Evolutionary conservation across 1,140 invertebrate species (phyloP).

Genomic region (Drosophila punjabiensis): DNA sequence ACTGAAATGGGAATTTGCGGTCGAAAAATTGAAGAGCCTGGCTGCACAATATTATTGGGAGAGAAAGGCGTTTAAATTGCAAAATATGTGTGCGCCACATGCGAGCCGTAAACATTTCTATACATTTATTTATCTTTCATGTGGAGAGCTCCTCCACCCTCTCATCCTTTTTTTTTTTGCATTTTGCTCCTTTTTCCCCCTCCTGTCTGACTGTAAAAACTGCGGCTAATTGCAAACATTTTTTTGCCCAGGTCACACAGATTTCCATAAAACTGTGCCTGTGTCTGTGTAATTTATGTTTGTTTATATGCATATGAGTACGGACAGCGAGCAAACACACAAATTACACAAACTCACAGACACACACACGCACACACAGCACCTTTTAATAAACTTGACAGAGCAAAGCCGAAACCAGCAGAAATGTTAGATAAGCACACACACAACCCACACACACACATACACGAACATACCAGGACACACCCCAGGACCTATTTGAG

Average conservation of each 20-base stretch:
- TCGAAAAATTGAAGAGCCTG: conserved; percentile 48
- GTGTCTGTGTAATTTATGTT: conserved; percentile 73
- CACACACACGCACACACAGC: conserved; percentile 19
- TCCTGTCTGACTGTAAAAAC: conserved; percentile 49
- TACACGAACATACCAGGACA: background rate
- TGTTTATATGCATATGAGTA: conserved; percentile 78
- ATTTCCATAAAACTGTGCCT: conserved; percentile 62
- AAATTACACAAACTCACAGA: conserved; percentile 40
- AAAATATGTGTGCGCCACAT: conserved; percentile 18
- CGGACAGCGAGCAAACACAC: conserved; percentile 54
- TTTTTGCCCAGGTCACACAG: conserved; percentile 59
- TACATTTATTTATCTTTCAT: conserved; percentile 51
- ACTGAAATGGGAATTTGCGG: conserved; percentile 76
- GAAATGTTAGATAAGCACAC: conserved; percentile 52
- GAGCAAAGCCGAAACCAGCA: conserved; percentile 45
- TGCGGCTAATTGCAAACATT: conserved; percentile 69
- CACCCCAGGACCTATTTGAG: conserved; percentile 11
- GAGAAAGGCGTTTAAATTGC: conserved; percentile 41
- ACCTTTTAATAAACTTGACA: conserved; percentile 69
- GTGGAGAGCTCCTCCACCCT: background rate
- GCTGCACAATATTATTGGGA: conserved; percentile 28
- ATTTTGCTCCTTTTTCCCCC: too few species aligned
- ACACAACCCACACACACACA: background rate
- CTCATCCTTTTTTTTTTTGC: background rate
- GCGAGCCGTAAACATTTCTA: conserved; percentile 19